Percentiles rank a stretch among this genome's conserved stretches.
Evolutionary conservation across 2,113 vertebrate genomes (phyloP).

Genomic region (Malurus melanocephalus): DNA sequence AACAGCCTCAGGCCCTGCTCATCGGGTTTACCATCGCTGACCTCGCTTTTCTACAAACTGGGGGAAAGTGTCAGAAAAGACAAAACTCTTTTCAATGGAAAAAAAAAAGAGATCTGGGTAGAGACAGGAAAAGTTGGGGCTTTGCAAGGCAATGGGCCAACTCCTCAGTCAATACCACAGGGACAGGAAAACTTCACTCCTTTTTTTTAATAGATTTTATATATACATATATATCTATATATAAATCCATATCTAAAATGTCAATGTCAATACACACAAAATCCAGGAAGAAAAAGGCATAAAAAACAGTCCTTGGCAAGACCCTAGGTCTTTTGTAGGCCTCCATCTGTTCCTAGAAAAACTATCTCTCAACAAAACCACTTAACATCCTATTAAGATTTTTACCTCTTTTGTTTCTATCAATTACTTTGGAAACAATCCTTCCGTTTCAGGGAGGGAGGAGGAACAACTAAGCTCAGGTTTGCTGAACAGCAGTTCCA

Average conservation of each 20-base stretch:
- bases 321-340: background rate
- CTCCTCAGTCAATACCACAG: background rate
- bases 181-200: background rate
- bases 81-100: background rate
- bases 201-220: background rate
- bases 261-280: background rate
- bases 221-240: too few relatives aligned
- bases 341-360: background rate
- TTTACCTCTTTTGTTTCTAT: background rate
- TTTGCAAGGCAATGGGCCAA: background rate
- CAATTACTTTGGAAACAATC: background rate
- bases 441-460: background rate
- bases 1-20: background rate
- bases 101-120: background rate
- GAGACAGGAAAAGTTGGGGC: background rate
- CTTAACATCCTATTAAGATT: background rate
- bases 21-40: fast-evolving
- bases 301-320: background rate
- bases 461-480: background rate
- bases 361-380: background rate
- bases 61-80: background rate
- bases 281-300: background rate
- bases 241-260: too few relatives aligned
- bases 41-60: background rate
- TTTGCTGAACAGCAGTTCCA: background rate